phyloP scores from a whole-genome alignment of 30 jellyfish, hydroid and myxozoan species.

The Phacellophora camtschatica region DNA sequence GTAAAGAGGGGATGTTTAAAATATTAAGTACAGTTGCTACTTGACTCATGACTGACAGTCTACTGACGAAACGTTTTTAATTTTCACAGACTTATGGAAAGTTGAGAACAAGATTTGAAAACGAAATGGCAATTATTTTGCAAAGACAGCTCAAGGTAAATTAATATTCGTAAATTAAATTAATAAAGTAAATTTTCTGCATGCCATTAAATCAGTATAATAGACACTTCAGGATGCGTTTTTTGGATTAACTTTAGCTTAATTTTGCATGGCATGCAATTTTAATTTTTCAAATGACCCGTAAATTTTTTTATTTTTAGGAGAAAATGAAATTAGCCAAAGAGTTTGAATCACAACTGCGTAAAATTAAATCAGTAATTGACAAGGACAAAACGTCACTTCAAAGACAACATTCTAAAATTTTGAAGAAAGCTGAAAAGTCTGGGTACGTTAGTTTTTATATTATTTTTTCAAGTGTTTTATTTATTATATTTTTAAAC shows the following conservation, averaged over 20 bases:
- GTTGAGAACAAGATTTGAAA: slow-evolving; percentile 61
- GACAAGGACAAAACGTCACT: slow-evolving; percentile 76
- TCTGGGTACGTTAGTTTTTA: slow-evolving; percentile 91
- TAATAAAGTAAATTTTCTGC: no score
- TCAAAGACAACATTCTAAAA: slow-evolving; percentile 76
- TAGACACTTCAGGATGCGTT: no score
- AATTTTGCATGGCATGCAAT: no score
- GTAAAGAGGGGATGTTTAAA: no score
- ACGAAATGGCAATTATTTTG: slow-evolving; percentile 60
- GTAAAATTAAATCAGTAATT: slow-evolving; percentile 33
- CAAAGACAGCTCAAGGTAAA: slow-evolving; percentile 87
- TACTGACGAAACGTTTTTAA: no score
- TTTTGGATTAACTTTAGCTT: no score
- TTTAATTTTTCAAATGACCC: no score
- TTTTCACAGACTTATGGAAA: slow-evolving; percentile 59
- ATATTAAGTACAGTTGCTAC: no score
- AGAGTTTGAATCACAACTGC: slow-evolving; percentile 80
- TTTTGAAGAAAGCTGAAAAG: slow-evolving; percentile 83
- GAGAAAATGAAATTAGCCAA: slow-evolving; percentile 67
- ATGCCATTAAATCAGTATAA: no score
- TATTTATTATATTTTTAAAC: not conserved
- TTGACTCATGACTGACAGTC: no score
- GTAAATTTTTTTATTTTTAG: no score
- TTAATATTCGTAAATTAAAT: not conserved
- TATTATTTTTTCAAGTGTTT: no score